phyloP scores from a whole-genome alignment of 2,888 invertebrate species.

The Phortica magna region DNA sequence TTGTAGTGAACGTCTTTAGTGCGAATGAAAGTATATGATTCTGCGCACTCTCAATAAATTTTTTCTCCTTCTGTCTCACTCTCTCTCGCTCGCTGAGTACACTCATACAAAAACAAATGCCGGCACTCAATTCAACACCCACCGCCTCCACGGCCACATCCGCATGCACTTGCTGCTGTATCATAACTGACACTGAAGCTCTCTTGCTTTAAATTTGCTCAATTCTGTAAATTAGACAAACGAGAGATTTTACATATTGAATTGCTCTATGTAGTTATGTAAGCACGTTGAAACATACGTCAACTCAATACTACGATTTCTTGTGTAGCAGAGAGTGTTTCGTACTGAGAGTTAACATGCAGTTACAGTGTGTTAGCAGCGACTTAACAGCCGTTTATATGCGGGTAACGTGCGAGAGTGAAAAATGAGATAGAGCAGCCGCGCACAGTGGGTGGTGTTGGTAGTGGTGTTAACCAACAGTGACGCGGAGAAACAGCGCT shows the following conservation, averaged over 20 bases:
- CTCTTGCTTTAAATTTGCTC: no score
- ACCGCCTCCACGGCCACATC: neutral
- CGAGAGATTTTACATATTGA: neutral
- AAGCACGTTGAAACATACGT: neutral
- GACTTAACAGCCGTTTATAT: no score
- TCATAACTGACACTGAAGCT: no score
- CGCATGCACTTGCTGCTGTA: no score
- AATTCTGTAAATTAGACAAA: no score
- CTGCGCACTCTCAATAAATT: conserved; percentile 40
- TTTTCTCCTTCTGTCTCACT: conserved; percentile 4
- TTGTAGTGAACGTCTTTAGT: neutral
- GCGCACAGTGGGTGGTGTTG: no score
- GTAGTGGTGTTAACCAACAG: no score
- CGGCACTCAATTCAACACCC: neutral
- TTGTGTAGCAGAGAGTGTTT: neutral
- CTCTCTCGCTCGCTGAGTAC: conserved; percentile 31
- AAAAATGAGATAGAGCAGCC: no score
- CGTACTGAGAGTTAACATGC: no score
- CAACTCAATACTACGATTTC: neutral
- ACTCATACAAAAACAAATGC: conserved; percentile 44
- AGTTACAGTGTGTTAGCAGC: no score
- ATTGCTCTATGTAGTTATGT: neutral
- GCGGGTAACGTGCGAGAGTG: no score
- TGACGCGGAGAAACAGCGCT: neutral
- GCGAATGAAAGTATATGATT: conserved; percentile 42